Base-by-base conservation (phyloP, 2,888 invertebrate species). In the Fabriciana adippe region DNA sequence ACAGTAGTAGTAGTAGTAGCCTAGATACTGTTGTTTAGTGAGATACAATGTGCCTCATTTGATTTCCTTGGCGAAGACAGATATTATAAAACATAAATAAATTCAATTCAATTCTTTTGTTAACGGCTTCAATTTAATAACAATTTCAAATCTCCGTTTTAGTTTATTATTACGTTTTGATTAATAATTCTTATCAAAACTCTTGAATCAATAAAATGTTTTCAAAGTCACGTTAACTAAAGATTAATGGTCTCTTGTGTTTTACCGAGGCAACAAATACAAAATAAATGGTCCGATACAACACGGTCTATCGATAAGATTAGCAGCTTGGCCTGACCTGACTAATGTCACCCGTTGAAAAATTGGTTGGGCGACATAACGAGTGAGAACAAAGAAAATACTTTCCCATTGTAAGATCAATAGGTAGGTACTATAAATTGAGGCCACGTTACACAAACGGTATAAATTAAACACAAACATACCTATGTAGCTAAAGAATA, bases 291-390 rank as follows among this genome's bases (percentile, higher is more conserved):
- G 21, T 21, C 47, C 50, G n/a, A 61, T 55, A 55, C 35, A 61
- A 66, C 59, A 31, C 48, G 55, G 60, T 55, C 48, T 55, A 26
- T 48, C 53, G 60, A 66, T 61, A 66, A 61, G 55, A 61, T 66
- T 50, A 61, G 60, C 60, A 55, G 55, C 50, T 31, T 55, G 35
- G 35, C 50, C 60, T 55, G 50, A 51, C 41, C 51, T 61, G 51
- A 41, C 51, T 61, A 61, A 61, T 61, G 61, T 53, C 61, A 41
- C 35, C 51, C 8, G 50, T 18, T 41, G 61, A 61, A 53, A 53
- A 41, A 61, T 61, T 53, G 51, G 48, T 61, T 61, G 14, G 51
- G 50, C 61, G 61, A 61, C 18, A 16, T 61, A 61, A 61, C 35
- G 61, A 61, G 61, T 53, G 61, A 18, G 35, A 51, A 61, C 61